phyloP scores from a whole-genome alignment of 2,797 vertebrate species.

The Jordanella pulchra region DNA sequence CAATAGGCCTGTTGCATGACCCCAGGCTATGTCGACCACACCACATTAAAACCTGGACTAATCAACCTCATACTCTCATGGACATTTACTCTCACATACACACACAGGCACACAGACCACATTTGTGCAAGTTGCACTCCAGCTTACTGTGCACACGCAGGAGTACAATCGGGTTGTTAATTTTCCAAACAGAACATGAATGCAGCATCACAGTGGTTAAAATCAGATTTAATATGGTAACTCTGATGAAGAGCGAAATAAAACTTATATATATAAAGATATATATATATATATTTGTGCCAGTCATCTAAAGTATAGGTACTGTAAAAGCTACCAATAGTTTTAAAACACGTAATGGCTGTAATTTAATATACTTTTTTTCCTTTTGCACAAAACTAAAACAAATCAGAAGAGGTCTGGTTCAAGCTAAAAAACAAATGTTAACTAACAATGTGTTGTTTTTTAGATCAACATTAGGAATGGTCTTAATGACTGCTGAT shows the following conservation, averaged over 20 bases:
- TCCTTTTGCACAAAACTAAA: too few relatives aligned
- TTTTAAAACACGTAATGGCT: too few relatives aligned
- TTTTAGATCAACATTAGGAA: too few relatives aligned
- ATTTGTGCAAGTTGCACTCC: conserved; percentile 31
- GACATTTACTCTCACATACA: conserved; percentile 64
- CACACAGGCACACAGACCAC: conserved; percentile 23
- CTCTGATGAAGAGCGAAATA: conserved; percentile 54
- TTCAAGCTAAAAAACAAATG: too few relatives aligned
- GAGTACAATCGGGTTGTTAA: conserved; percentile 54
- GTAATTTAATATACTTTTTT: too few relatives aligned
- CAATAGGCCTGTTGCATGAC: conserved; percentile 82
- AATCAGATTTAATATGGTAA: conserved; percentile 58
- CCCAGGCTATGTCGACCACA: conserved; percentile 82
- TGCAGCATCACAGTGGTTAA: conserved; percentile 39
- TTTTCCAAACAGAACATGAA: conserved; percentile 59
- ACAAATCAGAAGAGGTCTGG: too few relatives aligned
- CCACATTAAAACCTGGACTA: conserved; percentile 84
- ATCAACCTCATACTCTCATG: conserved; percentile 80
- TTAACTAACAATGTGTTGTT: too few relatives aligned
- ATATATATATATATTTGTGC: too few relatives aligned
- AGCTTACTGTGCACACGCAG: conserved; percentile 20
- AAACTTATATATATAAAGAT: conserved; percentile 19
- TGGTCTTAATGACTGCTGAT: too few relatives aligned
- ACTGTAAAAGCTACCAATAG: too few relatives aligned
- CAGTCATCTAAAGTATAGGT: too few relatives aligned